These are phyloP conservation scores for Thunnus thynnus DNA, from an alignment of 2,113 vertebrate genomes.

Conservation along the genomic window DNA sequence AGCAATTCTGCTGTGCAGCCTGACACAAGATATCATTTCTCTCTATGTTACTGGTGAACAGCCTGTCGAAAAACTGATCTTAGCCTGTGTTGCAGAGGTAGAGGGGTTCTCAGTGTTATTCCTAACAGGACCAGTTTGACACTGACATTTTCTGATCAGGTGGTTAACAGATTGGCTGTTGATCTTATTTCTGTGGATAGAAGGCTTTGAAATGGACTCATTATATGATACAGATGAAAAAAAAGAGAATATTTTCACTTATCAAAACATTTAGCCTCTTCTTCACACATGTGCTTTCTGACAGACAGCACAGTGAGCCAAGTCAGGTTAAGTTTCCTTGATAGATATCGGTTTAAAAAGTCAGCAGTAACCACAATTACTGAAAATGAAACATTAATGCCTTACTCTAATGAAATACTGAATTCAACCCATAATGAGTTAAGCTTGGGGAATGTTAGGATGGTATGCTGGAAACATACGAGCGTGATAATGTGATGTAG, in stretches of 20 bases:
- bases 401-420: conserved; percentile 17
- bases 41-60: conserved; percentile 27
- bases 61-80: conserved; percentile 45
- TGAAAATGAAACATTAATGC: conserved; percentile 12
- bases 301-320: not conserved
- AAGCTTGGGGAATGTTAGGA: conserved; percentile 3
- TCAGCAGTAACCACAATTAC: not conserved
- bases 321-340: not conserved
- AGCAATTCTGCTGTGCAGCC: conserved; percentile 19
- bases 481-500: conserved; percentile 13
- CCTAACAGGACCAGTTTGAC: conserved; percentile 6
- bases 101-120: not conserved
- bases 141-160: conserved; percentile 15
- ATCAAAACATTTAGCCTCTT: too few relatives aligned
- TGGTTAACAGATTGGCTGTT: conserved; percentile 3
- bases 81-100: not conserved
- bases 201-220: conserved; percentile 1
- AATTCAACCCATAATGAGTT: conserved; percentile 35
- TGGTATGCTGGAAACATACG: conserved; percentile 31
- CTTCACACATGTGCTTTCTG: not conserved
- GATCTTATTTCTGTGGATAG: not conserved
- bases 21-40: conserved; percentile 31
- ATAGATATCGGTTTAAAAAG: not conserved
- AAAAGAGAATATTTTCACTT: too few relatives aligned
- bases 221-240: too few relatives aligned